Evolutionary conservation across 2,888 invertebrate genomes (phyloP), one percentile per base, ranked within the genome.

Genomic region (Xestoiulus laeticollis): DNA sequence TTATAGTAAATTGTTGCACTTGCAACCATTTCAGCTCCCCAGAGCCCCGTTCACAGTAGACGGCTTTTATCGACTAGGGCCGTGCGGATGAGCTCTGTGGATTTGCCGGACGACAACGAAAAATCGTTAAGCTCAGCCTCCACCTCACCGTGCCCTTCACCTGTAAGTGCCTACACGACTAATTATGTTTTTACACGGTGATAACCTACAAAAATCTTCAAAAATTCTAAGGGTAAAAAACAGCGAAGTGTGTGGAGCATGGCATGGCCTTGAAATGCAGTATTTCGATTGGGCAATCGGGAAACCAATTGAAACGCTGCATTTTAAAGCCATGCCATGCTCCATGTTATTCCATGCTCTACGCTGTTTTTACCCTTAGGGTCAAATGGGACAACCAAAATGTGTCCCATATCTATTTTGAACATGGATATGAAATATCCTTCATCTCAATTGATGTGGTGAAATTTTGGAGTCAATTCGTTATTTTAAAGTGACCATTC

Each of bases 111-210:
- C 91, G 97, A 97, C 89, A 96, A 96, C 92, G 96, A 96, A 90
- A 97, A 97, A 92, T 97, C 97, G 88, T 94, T 96, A 88, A 97
- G 97, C 68, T 97, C 97, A 33, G 97, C 97, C 89, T 97, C 97
- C 91, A 96, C 97, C 22, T 98, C 98, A 82, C 98, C 98, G 1
- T 98, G 97, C 91, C 97, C 97, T 19, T 97, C 97, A 90, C 97
- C 97, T 53, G 94, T 94, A 90, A 78, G 78, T 78, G 78, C 14
- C 14, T 14, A 19, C 48, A 12, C 19, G n/a, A 33, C 32, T 33
- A 14, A 48, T 4, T 0, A 16, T 87, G 26, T 87, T 10, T 87
- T 6, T 48, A 19, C 14, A 82, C 12, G n/a, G 22, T 82, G 30
- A 12, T 16, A 14, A 82, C 83, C 2, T 38, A 5, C 33, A 38